These are phyloP conservation scores for Rhamnusium bicolor DNA, from an alignment of 2,888 invertebrate species.

Conservation along the genomic window DNA sequence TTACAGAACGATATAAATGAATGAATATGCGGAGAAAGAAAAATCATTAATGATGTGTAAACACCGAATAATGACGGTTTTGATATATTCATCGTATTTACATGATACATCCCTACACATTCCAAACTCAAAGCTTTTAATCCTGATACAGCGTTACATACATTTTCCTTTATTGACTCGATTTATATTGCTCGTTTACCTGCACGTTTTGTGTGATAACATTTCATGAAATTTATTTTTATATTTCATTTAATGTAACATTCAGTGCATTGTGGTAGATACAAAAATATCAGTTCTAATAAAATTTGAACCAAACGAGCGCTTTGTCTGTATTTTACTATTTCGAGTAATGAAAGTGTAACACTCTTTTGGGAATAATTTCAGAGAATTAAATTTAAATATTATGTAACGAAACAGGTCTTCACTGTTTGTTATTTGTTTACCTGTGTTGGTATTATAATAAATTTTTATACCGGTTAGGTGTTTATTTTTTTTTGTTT, in stretches of 20 bases:
- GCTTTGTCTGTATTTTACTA: neutral
- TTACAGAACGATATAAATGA: neutral
- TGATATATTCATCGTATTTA: neutral
- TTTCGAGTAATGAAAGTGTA: neutral
- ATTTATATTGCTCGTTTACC: constrained; percentile 3
- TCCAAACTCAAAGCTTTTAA: constrained; percentile 6
- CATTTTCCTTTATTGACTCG: neutral
- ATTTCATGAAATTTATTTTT: neutral
- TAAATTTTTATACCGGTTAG: too few relatives aligned
- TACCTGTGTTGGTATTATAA: too few relatives aligned
- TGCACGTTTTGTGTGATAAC: neutral
- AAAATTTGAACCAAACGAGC: neutral
- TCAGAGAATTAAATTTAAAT: neutral
- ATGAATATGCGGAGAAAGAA: neutral
- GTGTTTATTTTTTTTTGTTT: too few relatives aligned
- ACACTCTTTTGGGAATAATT: neutral
- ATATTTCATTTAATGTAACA: neutral
- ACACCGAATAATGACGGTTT: constrained; percentile 1
- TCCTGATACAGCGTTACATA: neutral
- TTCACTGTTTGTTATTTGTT: neutral
- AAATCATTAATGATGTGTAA: constrained; percentile 3
- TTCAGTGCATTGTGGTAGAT: neutral
- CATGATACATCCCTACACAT: neutral
- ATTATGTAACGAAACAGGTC: neutral
- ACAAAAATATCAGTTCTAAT: neutral